Evolutionary conservation across 2,888 invertebrate species (phyloP).

Genomic region (Bellardia bayeri): DNA sequence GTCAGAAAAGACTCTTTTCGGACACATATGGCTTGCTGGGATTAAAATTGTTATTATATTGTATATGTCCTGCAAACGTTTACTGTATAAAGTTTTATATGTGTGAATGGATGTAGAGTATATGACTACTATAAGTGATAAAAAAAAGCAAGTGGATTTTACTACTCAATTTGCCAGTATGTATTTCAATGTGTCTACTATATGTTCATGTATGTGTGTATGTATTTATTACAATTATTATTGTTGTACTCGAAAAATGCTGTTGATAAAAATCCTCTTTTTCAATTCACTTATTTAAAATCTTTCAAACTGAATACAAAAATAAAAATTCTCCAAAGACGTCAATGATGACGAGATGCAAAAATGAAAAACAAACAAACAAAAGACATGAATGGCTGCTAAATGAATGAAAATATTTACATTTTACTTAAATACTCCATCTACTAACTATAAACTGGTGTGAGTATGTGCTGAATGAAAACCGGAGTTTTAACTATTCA

Average conservation of each 20-base stretch:
- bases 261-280: constrained; percentile 38
- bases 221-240: background rate
- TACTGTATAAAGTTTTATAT: background rate
- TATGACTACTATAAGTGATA: constrained; percentile 46
- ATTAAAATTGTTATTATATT: background rate
- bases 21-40: too few relatives aligned
- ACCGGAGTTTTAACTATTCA: constrained; percentile 28
- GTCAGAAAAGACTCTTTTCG: too few relatives aligned
- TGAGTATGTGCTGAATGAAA: background rate
- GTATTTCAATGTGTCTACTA: background rate
- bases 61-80: background rate
- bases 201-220: background rate
- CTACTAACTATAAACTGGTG: constrained; percentile 6
- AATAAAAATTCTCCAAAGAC: constrained; percentile 56
- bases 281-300: constrained; percentile 49
- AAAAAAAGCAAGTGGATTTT: constrained; percentile 59
- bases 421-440: background rate
- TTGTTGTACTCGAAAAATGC: constrained; percentile 12
- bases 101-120: background rate
- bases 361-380: constrained; percentile 9
- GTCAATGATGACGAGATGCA: constrained; percentile 21
- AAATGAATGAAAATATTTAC: constrained; percentile 53
- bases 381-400: constrained; percentile 14
- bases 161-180: constrained; percentile 48
- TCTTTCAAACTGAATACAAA: constrained; percentile 61